Evolutionary conservation across 2,797 vertebrate genomes (phyloP).

Genomic region (Mus caroli): DNA sequence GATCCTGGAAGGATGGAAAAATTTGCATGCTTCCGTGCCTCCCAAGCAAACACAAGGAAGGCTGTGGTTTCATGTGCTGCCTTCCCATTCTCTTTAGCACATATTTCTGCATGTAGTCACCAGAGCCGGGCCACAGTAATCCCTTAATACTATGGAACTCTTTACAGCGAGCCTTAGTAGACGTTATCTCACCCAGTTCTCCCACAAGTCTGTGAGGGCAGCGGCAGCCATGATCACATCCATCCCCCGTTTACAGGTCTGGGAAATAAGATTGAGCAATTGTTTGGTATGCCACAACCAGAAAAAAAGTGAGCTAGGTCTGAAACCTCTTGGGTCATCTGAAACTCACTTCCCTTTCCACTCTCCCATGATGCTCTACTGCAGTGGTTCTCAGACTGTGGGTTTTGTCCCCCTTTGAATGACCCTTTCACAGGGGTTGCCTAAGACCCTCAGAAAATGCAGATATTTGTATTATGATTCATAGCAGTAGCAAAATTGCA

Average conservation of each 20-base stretch:
- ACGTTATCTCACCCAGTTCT: neutral
- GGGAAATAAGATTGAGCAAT: neutral
- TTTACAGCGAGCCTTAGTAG: neutral
- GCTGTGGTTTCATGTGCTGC: conserved; percentile 54
- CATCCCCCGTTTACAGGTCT: neutral
- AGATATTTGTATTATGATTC: neutral
- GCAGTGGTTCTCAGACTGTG: neutral
- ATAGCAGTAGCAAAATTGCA: neutral
- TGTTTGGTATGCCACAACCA: neutral
- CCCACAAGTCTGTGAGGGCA: neutral
- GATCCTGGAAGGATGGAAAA: conserved; percentile 43
- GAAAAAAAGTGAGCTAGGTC: neutral
- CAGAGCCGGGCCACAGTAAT: conserved; percentile 38
- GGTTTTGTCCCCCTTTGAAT: neutral
- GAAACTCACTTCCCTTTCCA: neutral
- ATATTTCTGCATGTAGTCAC: conserved; percentile 38
- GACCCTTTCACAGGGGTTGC: neutral
- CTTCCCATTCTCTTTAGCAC: neutral
- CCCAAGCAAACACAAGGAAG: conserved; percentile 18
- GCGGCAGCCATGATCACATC: neutral
- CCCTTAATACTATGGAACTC: neutral
- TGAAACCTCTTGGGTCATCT: neutral
- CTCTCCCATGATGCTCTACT: accelerated
- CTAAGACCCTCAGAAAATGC: neutral
- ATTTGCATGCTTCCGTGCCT: conserved; percentile 4